Conservation (phyloP, 2,888 invertebrate genomes). For the Sarcophaga variegata region DNA sequence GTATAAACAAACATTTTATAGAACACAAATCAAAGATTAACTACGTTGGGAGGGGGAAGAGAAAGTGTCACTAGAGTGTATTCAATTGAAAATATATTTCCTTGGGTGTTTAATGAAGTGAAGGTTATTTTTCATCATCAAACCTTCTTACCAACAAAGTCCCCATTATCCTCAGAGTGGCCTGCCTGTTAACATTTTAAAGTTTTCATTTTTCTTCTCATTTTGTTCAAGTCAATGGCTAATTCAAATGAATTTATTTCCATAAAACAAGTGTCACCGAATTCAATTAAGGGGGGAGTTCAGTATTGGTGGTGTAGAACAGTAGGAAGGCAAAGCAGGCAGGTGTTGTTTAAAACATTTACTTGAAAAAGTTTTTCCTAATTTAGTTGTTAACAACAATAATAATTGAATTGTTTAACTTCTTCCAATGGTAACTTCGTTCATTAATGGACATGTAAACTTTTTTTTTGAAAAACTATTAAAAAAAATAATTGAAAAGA, state of each 20-base stretch:
- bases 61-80: constrained; percentile 4
- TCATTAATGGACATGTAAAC: too few relatives aligned
- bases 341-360: too few relatives aligned
- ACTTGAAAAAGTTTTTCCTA: too few relatives aligned
- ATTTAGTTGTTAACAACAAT: too few relatives aligned
- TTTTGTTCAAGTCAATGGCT: not conserved
- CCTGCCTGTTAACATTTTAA: not conserved
- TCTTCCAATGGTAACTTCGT: too few relatives aligned
- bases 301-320: too few relatives aligned
- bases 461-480: too few relatives aligned
- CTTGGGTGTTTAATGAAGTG: constrained; percentile 32
- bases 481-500: too few relatives aligned
- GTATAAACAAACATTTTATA: not conserved
- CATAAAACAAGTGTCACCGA: not conserved
- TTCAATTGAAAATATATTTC: constrained; percentile 44
- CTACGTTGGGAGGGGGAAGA: not conserved
- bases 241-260: not conserved
- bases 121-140: not conserved
- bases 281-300: not conserved
- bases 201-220: not conserved
- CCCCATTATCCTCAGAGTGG: too few relatives aligned
- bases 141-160: not conserved
- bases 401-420: too few relatives aligned
- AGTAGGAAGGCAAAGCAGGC: too few relatives aligned
- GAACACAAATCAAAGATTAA: not conserved